Conservation (phyloP, 2,797 vertebrate genomes). For the Chloroceryle inda region DNA sequence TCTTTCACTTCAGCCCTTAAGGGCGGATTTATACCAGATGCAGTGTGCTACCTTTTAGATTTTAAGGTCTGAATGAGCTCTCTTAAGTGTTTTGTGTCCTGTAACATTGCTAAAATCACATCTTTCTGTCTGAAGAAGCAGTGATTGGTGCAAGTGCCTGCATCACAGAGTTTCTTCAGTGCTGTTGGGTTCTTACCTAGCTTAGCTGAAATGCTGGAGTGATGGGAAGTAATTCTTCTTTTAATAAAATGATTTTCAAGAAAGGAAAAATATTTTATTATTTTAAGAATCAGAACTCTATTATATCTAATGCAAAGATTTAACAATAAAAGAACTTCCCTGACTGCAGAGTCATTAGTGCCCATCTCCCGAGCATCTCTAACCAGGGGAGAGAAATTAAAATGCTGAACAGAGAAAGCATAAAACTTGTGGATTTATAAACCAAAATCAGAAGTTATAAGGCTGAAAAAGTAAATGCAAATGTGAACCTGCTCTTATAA, state of each 20-base stretch:
- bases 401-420: neutral
- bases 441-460: neutral
- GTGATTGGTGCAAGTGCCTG: neutral
- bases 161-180: neutral
- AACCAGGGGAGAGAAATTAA: neutral
- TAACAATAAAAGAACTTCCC: neutral
- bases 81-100: neutral
- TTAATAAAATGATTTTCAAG: neutral
- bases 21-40: neutral
- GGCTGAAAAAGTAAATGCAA: conserved; percentile 5
- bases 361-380: neutral
- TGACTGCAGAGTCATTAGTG: neutral
- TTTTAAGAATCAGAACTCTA: neutral
- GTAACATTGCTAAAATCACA: neutral
- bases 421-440: neutral
- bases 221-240: neutral
- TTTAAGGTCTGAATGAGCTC: neutral
- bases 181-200: neutral
- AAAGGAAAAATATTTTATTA: neutral
- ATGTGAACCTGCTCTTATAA: neutral
- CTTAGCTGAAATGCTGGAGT: neutral
- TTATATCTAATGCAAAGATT: neutral
- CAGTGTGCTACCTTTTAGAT: neutral
- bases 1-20: neutral
- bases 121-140: neutral